These are phyloP conservation scores for Nasonovia ribisnigri DNA, from an alignment of 2,888 invertebrate species.

Conservation along the genomic window DNA sequence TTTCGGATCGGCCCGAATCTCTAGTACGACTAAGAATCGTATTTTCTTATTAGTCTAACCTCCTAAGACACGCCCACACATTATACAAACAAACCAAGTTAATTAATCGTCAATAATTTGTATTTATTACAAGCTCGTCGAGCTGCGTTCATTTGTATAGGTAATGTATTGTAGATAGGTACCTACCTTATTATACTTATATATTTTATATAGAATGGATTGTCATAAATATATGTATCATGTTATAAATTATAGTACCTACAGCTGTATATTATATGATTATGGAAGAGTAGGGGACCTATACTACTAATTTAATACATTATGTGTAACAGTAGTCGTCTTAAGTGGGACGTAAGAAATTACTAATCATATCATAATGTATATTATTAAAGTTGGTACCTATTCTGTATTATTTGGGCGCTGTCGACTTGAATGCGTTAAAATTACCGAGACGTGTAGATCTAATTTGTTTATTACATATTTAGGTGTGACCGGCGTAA, in stretches of 20 bases:
- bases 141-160: neutral
- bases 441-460: neutral
- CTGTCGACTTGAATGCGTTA: neutral
- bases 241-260: neutral
- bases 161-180: neutral
- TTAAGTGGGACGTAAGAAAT: neutral
- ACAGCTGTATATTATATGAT: neutral
- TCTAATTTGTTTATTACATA: neutral
- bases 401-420: neutral
- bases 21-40: neutral
- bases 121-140: neutral
- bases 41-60: neutral
- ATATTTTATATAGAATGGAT: neutral
- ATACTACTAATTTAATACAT: neutral
- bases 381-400: neutral
- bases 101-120: neutral
- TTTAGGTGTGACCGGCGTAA: neutral
- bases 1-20: neutral
- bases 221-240: neutral
- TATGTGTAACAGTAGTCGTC: neutral
- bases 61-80: neutral
- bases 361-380: neutral
- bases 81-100: neutral
- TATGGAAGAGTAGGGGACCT: neutral
- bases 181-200: neutral